Conservation (phyloP, 1,140 invertebrate genomes). For the Bombus ignitus region DNA sequence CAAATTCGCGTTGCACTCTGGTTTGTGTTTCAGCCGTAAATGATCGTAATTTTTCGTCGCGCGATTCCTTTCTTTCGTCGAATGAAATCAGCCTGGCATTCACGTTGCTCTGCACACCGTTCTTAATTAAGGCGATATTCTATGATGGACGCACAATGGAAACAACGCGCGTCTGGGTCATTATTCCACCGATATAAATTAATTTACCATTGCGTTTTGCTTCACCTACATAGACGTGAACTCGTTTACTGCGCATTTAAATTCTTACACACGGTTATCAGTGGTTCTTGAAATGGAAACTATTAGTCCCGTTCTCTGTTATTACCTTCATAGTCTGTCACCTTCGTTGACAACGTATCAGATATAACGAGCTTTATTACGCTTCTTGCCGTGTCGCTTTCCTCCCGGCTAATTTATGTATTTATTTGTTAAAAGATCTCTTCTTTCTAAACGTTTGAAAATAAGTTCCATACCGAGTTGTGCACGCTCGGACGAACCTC, state of each 20-base stretch:
- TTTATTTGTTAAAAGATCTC: not conserved
- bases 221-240: not conserved
- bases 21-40: not conserved
- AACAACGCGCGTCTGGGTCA: slow-evolving; percentile 37
- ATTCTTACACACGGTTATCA: not conserved
- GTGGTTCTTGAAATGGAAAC: not conserved
- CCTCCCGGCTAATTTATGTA: not conserved
- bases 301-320: not conserved
- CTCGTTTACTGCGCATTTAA: slow-evolving; percentile 15
- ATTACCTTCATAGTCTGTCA: not conserved
- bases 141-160: slow-evolving; percentile 3
- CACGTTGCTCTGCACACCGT: not conserved
- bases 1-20: no score
- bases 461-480: not conserved
- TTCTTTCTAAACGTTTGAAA: not conserved
- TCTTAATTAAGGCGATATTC: slow-evolving; percentile 41
- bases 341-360: not conserved
- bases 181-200: slow-evolving; percentile 24
- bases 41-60: not conserved
- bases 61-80: not conserved
- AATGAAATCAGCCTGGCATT: not conserved
- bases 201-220: slow-evolving; percentile 25
- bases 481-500: not conserved
- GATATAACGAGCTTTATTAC: no score
- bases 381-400: not conserved